phyloP scores from a whole-genome alignment of 35 echinoderm and acorn worm genomes.

The Eucidaris tribuloides region DNA sequence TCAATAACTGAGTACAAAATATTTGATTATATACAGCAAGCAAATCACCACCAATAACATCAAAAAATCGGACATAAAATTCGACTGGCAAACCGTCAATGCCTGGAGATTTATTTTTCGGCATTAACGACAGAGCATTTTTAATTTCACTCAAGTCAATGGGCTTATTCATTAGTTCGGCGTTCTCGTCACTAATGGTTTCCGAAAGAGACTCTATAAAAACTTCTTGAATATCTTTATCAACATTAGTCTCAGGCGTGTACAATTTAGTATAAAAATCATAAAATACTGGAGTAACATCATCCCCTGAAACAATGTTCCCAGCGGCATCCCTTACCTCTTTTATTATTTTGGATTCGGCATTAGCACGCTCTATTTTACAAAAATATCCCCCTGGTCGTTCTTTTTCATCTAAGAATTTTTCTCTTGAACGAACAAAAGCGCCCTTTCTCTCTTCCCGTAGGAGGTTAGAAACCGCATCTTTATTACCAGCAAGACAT shows the following conservation, averaged over 20 bases:
- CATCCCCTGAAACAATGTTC: slow-evolving; percentile 15
- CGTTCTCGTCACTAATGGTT: neutral
- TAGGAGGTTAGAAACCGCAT: neutral
- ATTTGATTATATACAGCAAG: slow-evolving; percentile 2
- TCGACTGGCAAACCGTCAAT: slow-evolving; percentile 43
- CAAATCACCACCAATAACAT: slow-evolving; percentile 12
- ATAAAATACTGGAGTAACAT: slow-evolving; percentile 13
- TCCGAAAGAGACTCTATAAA: slow-evolving; percentile 5
- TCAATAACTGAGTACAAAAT: neutral
- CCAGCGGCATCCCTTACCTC: slow-evolving; percentile 8
- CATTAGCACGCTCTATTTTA: slow-evolving; percentile 9
- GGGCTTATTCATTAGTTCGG: neutral
- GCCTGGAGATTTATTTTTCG: slow-evolving; percentile 41
- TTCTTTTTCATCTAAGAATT: slow-evolving; percentile 44
- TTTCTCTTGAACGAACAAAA: slow-evolving; percentile 22
- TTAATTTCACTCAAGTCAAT: slow-evolving; percentile 16
- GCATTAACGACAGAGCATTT: neutral
- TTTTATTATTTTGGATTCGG: slow-evolving; percentile 12
- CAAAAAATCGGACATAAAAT: slow-evolving; percentile 19
- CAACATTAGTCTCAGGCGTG: neutral
- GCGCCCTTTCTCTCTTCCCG: slow-evolving; percentile 28
- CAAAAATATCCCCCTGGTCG: slow-evolving; percentile 13
- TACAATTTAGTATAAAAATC: slow-evolving; percentile 39
- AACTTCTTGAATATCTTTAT: neutral
- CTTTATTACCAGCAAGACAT: neutral